Base-by-base conservation (phyloP, 2,113 vertebrate species). In the Perca fluviatilis region DNA sequence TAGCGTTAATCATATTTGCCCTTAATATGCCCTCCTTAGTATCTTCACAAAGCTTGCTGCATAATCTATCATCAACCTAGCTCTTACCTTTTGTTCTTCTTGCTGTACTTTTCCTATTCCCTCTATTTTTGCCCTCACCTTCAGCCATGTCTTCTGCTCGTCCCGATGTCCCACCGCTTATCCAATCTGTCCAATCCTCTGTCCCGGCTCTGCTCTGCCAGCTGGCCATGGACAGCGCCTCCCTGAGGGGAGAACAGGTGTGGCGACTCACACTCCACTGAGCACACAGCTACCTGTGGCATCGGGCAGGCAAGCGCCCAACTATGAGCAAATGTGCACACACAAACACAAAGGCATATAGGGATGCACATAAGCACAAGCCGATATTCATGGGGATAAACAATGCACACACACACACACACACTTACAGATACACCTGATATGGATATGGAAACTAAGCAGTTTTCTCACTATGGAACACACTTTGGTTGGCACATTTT, bases 201-300 rank as follows among this genome's bases (percentile, higher is more conserved):
- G 88, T 88, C 85, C 92, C 49, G 14, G 54, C 67, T 56, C 70
- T 12, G 60, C 74, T 81, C 47, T 92, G 94, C 93, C 94, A 94
- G 92, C 93, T 95, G 94, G 94, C 94, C 76, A 15, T 0, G 43
- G 65, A 84, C 84, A 89, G 90, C 85, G 91, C 90, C 91, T 91
- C 93, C 94, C 93, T 15, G 88, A 92, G 88, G 90, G 82, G 89
- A 89, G 85, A 70, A 93, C 94, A 95, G 94, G 94, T 94, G 94
- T 92, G 91, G 84, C 80, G 70, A 73, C 77, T 62, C 64, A 94
- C 94, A 92, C 89, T 89, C 85, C 86, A 88, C 85, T 92, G 91
- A 90, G 85, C 91, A 93, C 83, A 58, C 63, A 25, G 84, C 74
- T 92, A 95, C 94, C 93, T 95, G 94, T 93, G 91, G 92, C 93